These are phyloP conservation scores for Microcebus jonahi DNA, from an alignment of 2,113 vertebrate species.

Conservation along the genomic window DNA sequence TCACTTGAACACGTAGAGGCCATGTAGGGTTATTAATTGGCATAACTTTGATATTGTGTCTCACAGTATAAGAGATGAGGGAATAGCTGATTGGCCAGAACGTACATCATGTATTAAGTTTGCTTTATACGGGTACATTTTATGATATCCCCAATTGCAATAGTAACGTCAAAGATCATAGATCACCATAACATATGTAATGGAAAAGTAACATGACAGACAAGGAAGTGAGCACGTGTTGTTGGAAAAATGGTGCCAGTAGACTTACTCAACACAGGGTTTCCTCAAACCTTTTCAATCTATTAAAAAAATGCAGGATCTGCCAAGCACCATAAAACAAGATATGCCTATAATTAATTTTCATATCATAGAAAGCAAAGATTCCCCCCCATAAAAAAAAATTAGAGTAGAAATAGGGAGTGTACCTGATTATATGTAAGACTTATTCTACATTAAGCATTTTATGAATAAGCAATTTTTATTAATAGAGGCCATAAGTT, in stretches of 20 bases:
- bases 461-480: background rate
- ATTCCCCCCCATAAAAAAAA: background rate
- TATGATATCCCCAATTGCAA: background rate
- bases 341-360: background rate
- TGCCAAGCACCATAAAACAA: background rate
- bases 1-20: background rate
- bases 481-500: background rate
- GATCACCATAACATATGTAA: background rate
- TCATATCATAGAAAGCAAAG: too few relatives aligned
- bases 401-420: background rate
- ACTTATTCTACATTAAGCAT: background rate
- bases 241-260: background rate
- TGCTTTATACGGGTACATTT: background rate
- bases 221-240: background rate
- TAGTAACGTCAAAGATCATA: background rate
- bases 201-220: background rate
- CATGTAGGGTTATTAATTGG: background rate
- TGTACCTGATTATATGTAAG: background rate
- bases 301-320: background rate
- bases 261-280: background rate
- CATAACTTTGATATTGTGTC: background rate
- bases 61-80: background rate
- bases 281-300: too few relatives aligned
- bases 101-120: background rate
- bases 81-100: background rate